Evolutionary conservation across 2,888 invertebrate species (phyloP), one percentile per base, ranked within the genome.

Genomic region (Drosophila infuscata): DNA sequence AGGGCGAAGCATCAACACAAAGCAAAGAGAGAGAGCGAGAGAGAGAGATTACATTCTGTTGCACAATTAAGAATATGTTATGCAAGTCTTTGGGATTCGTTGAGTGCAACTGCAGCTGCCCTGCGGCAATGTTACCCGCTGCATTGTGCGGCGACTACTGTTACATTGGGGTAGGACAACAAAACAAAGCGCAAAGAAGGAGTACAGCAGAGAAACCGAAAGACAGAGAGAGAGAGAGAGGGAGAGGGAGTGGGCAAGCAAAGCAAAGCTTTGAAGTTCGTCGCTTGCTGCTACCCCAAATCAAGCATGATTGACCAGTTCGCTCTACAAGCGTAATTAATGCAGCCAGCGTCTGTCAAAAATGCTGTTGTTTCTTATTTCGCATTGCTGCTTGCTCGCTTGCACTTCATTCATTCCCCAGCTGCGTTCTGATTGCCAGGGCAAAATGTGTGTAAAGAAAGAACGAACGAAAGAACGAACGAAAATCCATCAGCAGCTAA

Each of bases 21-120:
- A 74, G 74, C 67, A 60, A 73, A 43, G 52, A 30, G 52, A 52
- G 38, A n/a, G 61, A 49, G 62, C 48, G 62, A 12, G 35, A 17
- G 54, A n/a, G 33, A n/a, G 32, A 30, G 56, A 67, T 32, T 32
- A 65, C 63, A 53, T 56, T 78, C 81, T 79, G 83, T 83, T 86
- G 83, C 87, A 89, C 88, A 89, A 88, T 88, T 85, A 83, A 89
- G 89, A 85, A 81, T 89, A 83, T 89, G 85, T 89, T 89, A 85
- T 89, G 89, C 85, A 89, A 88, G 89, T 88, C 85, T 76, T 63
- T 60, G 62, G 61, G 58, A 64, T 70, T 73, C 67, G 70, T 72
- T 57, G 74, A 67, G 78, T 76, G 73, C 79, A 81, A 74, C 75
- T 81, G 76, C 67, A 63, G 70, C 74, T 72, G 65, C 72, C 69